Evolutionary conservation across 2,888 invertebrate genomes (phyloP).

Genomic region (Micoletzkya japonica): DNA sequence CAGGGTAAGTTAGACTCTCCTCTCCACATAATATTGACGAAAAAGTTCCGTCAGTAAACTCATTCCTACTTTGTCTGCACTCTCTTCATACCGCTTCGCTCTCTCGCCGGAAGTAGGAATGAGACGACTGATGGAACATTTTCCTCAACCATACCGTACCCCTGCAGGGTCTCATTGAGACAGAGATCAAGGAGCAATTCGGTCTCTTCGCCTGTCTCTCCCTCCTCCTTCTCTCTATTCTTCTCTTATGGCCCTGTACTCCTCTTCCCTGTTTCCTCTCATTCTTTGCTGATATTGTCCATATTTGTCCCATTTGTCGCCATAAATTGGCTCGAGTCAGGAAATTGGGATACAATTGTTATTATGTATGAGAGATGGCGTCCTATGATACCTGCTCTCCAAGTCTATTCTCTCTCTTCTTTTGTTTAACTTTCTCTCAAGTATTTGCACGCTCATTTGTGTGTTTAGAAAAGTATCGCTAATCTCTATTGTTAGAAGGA

Average conservation of each 20-base stretch:
- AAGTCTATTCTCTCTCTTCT: neutral
- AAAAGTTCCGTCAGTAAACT: too few species aligned
- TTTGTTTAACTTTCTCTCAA: neutral
- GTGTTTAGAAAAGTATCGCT: too few species aligned
- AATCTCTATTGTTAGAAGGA: too few species aligned
- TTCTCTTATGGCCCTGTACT: slow-evolving; percentile 58
- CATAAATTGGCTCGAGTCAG: slow-evolving; percentile 54
- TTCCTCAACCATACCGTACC: neutral
- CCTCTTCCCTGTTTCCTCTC: slow-evolving; percentile 54
- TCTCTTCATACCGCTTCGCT: too few species aligned
- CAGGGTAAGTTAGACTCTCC: slow-evolving; percentile 50
- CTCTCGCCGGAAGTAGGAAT: too few species aligned
- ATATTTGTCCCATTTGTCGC: slow-evolving; percentile 54
- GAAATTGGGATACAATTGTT: slow-evolving; percentile 39
- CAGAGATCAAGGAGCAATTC: slow-evolving; percentile 48
- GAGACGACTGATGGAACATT: too few species aligned
- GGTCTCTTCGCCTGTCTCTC: slow-evolving; percentile 55
- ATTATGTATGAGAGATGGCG: slow-evolving; percentile 48
- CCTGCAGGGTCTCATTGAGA: slow-evolving; percentile 51
- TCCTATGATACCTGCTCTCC: slow-evolving; percentile 11
- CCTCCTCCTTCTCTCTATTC: slow-evolving; percentile 41
- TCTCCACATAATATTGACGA: too few species aligned
- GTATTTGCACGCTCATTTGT: neutral
- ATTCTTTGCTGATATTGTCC: slow-evolving; percentile 54
- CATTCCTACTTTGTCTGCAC: too few species aligned